A percentile compares a stretch with the other conserved stretches of the same genome.
These are phyloP conservation scores for Nephrotoma appendiculata DNA, from an alignment of 2,888 invertebrate species.

Conservation along the genomic window DNA sequence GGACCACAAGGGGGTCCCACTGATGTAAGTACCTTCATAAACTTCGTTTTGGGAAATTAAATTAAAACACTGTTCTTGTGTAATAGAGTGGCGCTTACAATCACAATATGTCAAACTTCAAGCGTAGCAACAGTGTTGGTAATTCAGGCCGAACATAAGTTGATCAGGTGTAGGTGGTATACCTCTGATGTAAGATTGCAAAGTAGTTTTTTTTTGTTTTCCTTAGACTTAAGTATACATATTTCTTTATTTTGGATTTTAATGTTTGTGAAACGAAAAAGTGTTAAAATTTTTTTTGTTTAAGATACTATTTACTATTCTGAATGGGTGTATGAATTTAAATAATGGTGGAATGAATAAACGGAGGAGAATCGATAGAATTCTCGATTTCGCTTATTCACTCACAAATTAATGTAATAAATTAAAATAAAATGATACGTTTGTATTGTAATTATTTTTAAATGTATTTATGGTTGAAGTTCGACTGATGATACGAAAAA, in stretches of 20 bases:
- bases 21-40: neutral
- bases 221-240: neutral
- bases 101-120: neutral
- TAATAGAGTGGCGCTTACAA: neutral
- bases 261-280: neutral
- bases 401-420: neutral
- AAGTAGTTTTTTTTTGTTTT: neutral
- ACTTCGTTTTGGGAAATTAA: neutral
- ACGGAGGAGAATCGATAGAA: neutral
- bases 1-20: constrained; percentile 9
- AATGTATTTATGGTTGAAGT: neutral
- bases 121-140: neutral
- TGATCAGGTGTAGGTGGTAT: neutral
- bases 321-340: neutral
- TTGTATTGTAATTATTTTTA: neutral
- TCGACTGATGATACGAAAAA: neutral
- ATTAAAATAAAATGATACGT: neutral
- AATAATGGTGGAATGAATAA: neutral
- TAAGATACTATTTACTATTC: neutral
- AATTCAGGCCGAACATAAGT: neutral
- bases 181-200: neutral
- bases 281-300: neutral
- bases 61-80: neutral
- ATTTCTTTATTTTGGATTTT: neutral
- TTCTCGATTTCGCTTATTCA: neutral